phyloP scores from a whole-genome alignment of 2,797 vertebrate species.

The Melanotaenia trifasciata region DNA sequence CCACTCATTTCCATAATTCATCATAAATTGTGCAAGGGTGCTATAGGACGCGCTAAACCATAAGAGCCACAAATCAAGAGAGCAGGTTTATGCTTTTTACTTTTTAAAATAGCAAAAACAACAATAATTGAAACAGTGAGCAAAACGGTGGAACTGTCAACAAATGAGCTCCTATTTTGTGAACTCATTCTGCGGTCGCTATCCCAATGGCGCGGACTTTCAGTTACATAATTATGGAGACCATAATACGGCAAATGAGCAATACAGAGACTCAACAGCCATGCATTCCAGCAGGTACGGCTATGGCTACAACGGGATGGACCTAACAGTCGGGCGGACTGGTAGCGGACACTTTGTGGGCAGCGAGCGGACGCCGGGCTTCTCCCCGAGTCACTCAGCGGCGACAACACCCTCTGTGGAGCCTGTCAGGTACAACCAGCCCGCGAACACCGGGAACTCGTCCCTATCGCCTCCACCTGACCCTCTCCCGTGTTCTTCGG shows the following conservation, averaged over 20 bases:
- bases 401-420: conserved; percentile 89
- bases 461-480: conserved; percentile 91
- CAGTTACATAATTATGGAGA: conserved; percentile 99
- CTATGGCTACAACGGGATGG: conserved; percentile 99
- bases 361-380: conserved; percentile 88
- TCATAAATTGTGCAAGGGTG: conserved; percentile 99
- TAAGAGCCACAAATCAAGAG: conserved; percentile 99
- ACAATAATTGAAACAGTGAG: conserved; percentile 65
- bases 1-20: conserved; percentile 99
- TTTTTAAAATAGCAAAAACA: conserved; percentile 72
- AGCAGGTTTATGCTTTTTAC: conserved; percentile 87
- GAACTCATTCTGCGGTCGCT: conserved; percentile 99
- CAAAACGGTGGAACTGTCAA: conserved; percentile 84
- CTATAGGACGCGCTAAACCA: conserved; percentile 99
- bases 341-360: conserved; percentile 94
- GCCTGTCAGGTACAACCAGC: conserved; percentile 91
- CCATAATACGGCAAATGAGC: conserved; percentile 94
- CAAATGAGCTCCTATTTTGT: conserved; percentile 99
- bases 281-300: conserved; percentile 99
- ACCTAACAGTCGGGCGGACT: conserved; percentile 94
- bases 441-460: conserved; percentile 83
- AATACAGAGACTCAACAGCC: conserved; percentile 95
- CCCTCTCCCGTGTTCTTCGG: conserved; percentile 92
- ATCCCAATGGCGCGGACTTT: conserved; percentile 99
- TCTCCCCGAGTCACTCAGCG: conserved; percentile 86